Percentiles rank a stretch among this genome's conserved stretches.
Conservation (phyloP, 2,888 invertebrate species). For the Drosophila nr. medialis region DNA sequence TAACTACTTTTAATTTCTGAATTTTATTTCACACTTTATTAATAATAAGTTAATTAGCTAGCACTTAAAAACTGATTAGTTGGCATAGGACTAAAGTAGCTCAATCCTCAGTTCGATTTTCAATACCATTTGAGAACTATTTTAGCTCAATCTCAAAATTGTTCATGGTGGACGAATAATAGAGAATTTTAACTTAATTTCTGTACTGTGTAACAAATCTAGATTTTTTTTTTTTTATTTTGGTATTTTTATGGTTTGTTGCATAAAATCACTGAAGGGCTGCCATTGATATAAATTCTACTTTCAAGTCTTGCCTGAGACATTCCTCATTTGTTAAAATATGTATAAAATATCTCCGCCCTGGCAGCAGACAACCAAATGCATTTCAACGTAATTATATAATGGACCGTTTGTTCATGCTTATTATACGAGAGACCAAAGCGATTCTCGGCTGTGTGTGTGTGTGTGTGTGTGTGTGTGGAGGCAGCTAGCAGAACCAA, state of each 20-base stretch:
- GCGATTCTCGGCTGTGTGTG: not conserved
- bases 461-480: too few relatives aligned
- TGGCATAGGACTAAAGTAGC: not conserved
- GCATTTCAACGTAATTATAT: slow-evolving; percentile 36
- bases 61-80: not conserved
- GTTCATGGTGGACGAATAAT: not conserved
- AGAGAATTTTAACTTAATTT: not conserved
- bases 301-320: not conserved
- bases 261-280: not conserved
- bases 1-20: not conserved
- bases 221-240: not conserved
- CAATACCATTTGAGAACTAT: not conserved
- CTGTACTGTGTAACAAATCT: not conserved
- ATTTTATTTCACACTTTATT: not conserved
- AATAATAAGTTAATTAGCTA: not conserved
- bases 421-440: slow-evolving; percentile 25
- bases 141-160: not conserved
- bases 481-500: not conserved
- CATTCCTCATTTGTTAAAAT: slow-evolving; percentile 14
- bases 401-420: slow-evolving; percentile 24
- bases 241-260: slow-evolving; percentile 3
- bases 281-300: slow-evolving; percentile 10
- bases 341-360: not conserved
- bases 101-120: not conserved
- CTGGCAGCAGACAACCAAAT: slow-evolving; percentile 9